A percentile compares a stretch with the other conserved stretches of the same genome.
Conservation (phyloP, 2,797 vertebrate species). For the Ispidina lecontei region DNA sequence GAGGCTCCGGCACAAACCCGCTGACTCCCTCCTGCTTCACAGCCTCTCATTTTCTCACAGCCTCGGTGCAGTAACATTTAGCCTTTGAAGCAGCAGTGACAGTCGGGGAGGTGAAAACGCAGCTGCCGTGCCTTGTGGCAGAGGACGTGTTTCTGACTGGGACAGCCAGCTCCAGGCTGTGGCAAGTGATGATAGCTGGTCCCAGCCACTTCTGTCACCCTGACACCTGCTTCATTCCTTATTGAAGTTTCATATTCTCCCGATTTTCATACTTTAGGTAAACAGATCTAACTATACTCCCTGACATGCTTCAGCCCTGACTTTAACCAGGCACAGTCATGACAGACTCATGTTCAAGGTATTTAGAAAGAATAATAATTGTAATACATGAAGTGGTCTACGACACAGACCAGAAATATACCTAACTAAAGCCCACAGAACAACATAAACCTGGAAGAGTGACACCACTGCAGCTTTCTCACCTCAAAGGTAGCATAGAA, state of each 20-base stretch:
- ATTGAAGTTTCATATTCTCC: not conserved
- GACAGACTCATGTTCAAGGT: not conserved
- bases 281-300: not conserved
- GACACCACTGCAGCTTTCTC: not conserved
- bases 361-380: not conserved
- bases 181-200: not conserved
- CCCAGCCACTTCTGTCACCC: not conserved
- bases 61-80: not conserved
- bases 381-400: not conserved
- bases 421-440: not conserved
- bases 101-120: not conserved
- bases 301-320: not conserved
- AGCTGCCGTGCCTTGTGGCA: not conserved
- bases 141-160: not conserved
- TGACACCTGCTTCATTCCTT: not conserved
- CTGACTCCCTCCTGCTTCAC: not conserved
- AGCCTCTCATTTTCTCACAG: not conserved
- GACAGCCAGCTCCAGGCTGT: not conserved
- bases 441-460: not conserved
- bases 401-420: not conserved
- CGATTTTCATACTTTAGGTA: fast-evolving
- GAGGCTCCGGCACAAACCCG: not conserved
- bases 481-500: not conserved
- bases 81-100: not conserved
- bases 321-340: not conserved